These are phyloP conservation scores for Synanthedon vespiformis DNA, from an alignment of 2,888 invertebrate genomes.

Conservation along the genomic window DNA sequence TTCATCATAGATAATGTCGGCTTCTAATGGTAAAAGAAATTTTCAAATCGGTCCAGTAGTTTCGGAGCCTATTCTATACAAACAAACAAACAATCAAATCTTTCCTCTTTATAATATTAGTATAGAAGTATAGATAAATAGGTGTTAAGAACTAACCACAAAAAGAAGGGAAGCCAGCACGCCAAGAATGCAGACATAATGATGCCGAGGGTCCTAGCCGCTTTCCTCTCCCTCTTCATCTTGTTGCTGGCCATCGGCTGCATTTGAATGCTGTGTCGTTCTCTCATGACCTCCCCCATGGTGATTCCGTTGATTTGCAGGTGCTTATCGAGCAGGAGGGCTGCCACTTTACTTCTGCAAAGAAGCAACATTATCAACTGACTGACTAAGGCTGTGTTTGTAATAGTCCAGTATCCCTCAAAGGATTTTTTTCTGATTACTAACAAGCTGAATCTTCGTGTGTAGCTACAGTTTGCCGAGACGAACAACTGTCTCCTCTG, in stretches of 20 bases:
- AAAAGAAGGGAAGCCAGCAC: conserved; percentile 96
- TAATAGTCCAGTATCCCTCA: too few relatives aligned
- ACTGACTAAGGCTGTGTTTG: neutral
- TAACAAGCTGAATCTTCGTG: too few relatives aligned
- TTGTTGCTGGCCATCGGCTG: conserved; percentile 85
- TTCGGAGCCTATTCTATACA: too few relatives aligned
- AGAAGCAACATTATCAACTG: neutral
- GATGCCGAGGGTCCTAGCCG: conserved; percentile 93
- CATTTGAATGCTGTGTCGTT: conserved; percentile 75
- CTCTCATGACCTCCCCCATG: conserved; percentile 71
- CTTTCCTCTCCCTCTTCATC: conserved; percentile 90
- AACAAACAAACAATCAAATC: too few relatives aligned
- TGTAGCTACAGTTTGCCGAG: too few relatives aligned
- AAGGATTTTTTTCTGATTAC: too few relatives aligned
- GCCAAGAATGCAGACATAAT: conserved; percentile 96
- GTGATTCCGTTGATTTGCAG: conserved; percentile 91
- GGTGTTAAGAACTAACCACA: conserved; percentile 75
- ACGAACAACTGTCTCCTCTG: too few relatives aligned
- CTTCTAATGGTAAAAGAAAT: too few relatives aligned
- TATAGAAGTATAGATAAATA: too few relatives aligned
- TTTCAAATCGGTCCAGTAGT: too few relatives aligned
- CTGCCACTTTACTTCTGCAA: conserved; percentile 88
- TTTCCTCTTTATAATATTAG: too few relatives aligned
- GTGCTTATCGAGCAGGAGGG: conserved; percentile 87
- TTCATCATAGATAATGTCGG: too few relatives aligned